These are phyloP conservation scores for Drosophila insularis DNA, from an alignment of 1,140 invertebrate genomes.

Conservation along the genomic window DNA sequence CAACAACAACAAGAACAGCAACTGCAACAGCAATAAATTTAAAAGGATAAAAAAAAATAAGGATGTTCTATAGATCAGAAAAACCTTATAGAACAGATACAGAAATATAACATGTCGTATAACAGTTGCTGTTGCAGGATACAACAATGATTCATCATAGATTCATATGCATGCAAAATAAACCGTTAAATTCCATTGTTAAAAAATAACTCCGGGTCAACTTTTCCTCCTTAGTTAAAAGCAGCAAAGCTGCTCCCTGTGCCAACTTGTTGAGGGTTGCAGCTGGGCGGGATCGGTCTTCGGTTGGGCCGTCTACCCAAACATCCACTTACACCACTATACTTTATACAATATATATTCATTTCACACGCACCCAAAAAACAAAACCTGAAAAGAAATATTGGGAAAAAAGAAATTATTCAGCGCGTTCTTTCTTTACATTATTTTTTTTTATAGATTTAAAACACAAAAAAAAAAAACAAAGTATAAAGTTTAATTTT, in stretches of 20 bases:
- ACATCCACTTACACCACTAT: background rate
- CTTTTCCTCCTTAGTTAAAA: background rate
- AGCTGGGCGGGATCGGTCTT: background rate
- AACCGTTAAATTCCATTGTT: conserved; percentile 23
- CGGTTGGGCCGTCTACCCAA: background rate
- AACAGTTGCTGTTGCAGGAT: conserved; percentile 27
- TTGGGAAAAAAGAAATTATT: background rate
- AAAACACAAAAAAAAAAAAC: conserved; percentile 10
- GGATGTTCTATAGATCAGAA: background rate
- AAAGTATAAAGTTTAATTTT: conserved; percentile 54
- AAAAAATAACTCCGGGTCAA: background rate
- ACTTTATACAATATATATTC: background rate
- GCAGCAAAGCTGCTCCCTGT: conserved; percentile 6
- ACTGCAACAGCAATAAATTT: conserved; percentile 15
- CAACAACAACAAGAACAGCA: conserved; percentile 26
- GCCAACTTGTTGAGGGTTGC: conserved; percentile 3
- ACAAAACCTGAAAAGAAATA: background rate
- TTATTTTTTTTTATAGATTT: conserved; percentile 24
- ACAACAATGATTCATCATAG: conserved; percentile 15
- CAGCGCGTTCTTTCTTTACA: conserved; percentile 13
- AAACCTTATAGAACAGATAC: background rate
- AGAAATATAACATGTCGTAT: conserved; percentile 5
- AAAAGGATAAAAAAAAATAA: background rate
- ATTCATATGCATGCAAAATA: conserved; percentile 19
- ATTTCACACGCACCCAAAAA: background rate